Evolutionary conservation across 2,113 vertebrate genomes (phyloP).

Genomic region (Bujurquina vittata): DNA sequence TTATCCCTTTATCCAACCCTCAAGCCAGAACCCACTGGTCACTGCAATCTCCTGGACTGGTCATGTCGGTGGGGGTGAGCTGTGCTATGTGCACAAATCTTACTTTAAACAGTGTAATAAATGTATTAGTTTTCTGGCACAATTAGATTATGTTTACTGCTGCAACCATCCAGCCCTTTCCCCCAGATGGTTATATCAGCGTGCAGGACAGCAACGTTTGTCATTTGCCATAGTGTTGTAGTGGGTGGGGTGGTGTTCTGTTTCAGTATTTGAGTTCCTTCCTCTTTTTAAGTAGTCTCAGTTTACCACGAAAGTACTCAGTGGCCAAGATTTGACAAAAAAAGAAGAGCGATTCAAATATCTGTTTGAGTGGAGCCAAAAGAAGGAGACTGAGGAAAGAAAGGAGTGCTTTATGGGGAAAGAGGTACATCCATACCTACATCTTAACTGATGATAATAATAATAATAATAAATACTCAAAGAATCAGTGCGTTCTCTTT

Average conservation of each 20-base stretch:
- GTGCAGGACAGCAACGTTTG: neutral
- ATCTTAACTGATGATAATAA: neutral
- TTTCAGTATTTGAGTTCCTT: slow-evolving; percentile 1
- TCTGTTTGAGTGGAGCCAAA: too few relatives aligned
- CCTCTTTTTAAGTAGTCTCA: slow-evolving; percentile 4
- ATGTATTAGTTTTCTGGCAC: too few relatives aligned
- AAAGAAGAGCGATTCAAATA: neutral
- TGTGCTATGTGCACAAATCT: too few relatives aligned
- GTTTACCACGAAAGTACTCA: neutral
- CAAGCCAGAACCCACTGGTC: neutral
- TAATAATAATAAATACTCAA: neutral
- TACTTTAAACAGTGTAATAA: too few relatives aligned
- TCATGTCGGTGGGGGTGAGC: neutral
- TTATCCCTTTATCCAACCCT: neutral
- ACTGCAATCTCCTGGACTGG: neutral
- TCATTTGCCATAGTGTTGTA: neutral
- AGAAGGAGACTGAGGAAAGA: neutral
- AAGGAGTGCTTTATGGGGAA: too few relatives aligned
- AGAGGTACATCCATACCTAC: too few relatives aligned
- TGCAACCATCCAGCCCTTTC: neutral
- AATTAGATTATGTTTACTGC: neutral
- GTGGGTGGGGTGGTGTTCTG: neutral
- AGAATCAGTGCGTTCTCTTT: neutral
- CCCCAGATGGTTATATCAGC: neutral
- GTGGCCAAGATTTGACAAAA: neutral